phyloP scores from a whole-genome alignment of 1,140 invertebrate species.

The Drosophila auraria region DNA sequence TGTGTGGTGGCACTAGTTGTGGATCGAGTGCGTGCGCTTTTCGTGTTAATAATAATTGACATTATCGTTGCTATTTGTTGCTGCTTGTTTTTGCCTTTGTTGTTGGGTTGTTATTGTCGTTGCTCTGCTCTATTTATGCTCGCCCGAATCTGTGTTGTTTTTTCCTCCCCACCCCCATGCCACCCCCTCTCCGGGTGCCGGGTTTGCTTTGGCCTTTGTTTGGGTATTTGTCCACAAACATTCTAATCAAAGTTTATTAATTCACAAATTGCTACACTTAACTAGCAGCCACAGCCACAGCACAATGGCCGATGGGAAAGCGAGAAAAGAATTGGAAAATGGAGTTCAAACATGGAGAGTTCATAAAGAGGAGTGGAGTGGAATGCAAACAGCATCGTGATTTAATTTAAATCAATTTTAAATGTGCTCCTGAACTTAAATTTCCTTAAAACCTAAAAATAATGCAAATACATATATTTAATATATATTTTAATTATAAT shows the following conservation, averaged over 20 bases:
- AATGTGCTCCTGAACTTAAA: too few relatives aligned
- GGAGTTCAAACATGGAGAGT: too few relatives aligned
- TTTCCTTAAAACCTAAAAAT: too few relatives aligned
- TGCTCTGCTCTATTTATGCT: constrained; percentile 61
- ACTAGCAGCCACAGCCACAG: constrained; percentile 14
- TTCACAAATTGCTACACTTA: constrained; percentile 73
- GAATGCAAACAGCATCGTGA: too few relatives aligned
- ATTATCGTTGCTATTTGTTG: constrained; percentile 62
- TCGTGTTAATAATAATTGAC: constrained; percentile 78
- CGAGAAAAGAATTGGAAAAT: neutral
- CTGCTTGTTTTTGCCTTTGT: constrained; percentile 28
- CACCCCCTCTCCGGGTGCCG: neutral
- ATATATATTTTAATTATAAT: neutral
- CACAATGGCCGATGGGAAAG: constrained; percentile 6
- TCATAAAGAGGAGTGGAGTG: too few relatives aligned
- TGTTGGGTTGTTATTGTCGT: constrained; percentile 31
- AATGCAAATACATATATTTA: neutral
- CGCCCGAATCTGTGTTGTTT: constrained; percentile 35
- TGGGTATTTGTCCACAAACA: constrained; percentile 61
- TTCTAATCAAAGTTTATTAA: constrained; percentile 75
- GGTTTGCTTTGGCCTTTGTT: constrained; percentile 52
- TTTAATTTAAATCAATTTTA: too few relatives aligned
- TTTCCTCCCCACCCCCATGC: neutral
- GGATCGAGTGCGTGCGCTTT: constrained; percentile 56
- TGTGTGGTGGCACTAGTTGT: constrained; percentile 18